Conservation (phyloP, 2,797 vertebrate genomes). For the Sciaenops ocellatus region DNA sequence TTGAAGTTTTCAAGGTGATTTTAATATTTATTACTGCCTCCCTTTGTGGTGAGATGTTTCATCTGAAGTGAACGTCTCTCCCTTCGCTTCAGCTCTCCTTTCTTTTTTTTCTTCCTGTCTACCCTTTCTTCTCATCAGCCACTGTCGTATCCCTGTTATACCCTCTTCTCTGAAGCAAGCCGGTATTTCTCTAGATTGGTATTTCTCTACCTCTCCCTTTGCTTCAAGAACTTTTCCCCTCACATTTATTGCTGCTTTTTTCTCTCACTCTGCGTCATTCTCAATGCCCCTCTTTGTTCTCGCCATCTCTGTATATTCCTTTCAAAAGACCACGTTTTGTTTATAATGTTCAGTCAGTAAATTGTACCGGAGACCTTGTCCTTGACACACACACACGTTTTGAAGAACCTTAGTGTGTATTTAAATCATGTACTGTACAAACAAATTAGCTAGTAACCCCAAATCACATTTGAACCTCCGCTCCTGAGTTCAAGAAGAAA, state of each 20-base stretch:
- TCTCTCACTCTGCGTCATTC: neutral
- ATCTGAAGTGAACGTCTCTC: constrained; percentile 7
- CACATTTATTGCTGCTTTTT: constrained; percentile 15
- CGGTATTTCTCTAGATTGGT: constrained; percentile 34
- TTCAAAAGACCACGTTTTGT: neutral
- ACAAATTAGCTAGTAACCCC: neutral
- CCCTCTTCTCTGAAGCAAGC: constrained; percentile 9
- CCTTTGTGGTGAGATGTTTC: constrained; percentile 40
- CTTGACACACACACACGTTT: constrained; percentile 9
- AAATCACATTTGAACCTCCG: neutral
- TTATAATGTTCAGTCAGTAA: constrained; percentile 17
- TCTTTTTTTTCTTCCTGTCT: neutral
- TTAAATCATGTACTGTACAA: neutral
- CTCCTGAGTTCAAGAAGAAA: neutral
- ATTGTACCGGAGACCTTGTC: constrained; percentile 4
- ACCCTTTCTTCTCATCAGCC: constrained; percentile 26
- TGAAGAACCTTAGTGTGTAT: neutral
- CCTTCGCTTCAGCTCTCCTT: constrained; percentile 5
- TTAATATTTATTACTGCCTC: constrained; percentile 54
- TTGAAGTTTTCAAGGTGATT: constrained; percentile 60
- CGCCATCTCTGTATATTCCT: neutral
- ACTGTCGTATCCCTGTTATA: constrained; percentile 22
- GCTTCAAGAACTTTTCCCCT: constrained; percentile 23
- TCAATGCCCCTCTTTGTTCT: neutral
- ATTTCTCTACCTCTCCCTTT: constrained; percentile 13